Conservation (phyloP, 2,113 vertebrate genomes). For the Meleagris gallopavo region DNA sequence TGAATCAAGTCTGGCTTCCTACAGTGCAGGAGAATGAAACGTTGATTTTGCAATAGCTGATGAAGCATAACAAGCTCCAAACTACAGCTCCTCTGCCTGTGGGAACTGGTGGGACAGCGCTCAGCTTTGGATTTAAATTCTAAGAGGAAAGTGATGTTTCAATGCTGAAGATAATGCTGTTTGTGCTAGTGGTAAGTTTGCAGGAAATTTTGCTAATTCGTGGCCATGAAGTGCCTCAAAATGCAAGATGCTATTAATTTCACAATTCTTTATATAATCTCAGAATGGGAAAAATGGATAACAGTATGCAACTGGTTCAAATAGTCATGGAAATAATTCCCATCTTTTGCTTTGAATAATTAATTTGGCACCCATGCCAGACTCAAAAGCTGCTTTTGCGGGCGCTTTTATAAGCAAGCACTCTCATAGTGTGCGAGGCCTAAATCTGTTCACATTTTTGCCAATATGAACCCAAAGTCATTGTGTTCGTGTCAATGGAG, state of each 20-base stretch:
- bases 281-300: not conserved
- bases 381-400: slow-evolving; percentile 33
- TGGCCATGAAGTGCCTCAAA: not conserved
- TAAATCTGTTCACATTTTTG: slow-evolving; percentile 9
- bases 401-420: not conserved
- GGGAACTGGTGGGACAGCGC: not conserved
- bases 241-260: slow-evolving; percentile 4
- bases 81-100: not conserved
- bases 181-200: not conserved
- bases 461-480: not conserved
- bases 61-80: slow-evolving; percentile 10
- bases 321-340: not conserved
- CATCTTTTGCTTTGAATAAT: slow-evolving; percentile 47
- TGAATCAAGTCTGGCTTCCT: not conserved
- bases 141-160: not conserved
- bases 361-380: slow-evolving; percentile 21
- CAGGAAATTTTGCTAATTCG: not conserved
- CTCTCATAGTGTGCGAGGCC: not conserved
- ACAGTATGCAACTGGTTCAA: not conserved
- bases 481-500: slow-evolving; percentile 12
- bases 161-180: not conserved
- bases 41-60: slow-evolving; percentile 48
- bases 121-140: slow-evolving; percentile 4
- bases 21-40: not conserved
- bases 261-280: not conserved